Base-by-base conservation (phyloP, 2,888 invertebrate genomes). In the Acanthosepion lycidas region DNA sequence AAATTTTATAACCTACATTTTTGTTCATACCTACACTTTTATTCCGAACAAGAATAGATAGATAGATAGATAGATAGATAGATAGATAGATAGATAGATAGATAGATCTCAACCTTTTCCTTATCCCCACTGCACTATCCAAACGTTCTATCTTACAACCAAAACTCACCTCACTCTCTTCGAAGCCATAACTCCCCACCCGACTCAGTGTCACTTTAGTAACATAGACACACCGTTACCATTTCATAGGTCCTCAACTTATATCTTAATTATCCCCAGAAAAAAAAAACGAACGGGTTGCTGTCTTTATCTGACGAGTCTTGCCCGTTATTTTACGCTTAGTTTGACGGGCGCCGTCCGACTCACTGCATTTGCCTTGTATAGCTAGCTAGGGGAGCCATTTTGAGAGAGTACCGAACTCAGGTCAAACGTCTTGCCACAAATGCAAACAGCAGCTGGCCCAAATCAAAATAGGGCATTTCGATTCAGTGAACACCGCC, bases 321-420 rank as follows among this genome's bases (percentile, higher is more conserved):
- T 78, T 15, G 78, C 33, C 78, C 78, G n/a, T n/a, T 78, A 33
- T 33, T 78, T 78, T 78, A 78, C 78, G 78, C 78, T 23, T 78
- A n/a, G 78, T 78, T 78, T 78, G 78, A n/a, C n/a, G 78, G 78
- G 78, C 78, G 78, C 78, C 78, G n/a, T 78, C 78, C 78, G n/a
- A 78, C 78, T 78, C 78, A n/a, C n/a, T 78, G 78, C 78, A 78
- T 78, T 78, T 78, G n/a, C n/a, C 78, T 78, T 78, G 78, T 78
- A n/a, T n/a, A n/a, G n/a, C 42, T n/a, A 78, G n/a, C 78, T 15
- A n/a, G n/a, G 33, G n/a, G 33, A 18, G 78, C 28, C n/a, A 78
- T 78, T 78, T 78, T n/a, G n/a, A 5, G 78, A 15, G n/a, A 33
- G 78, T 15, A 23, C 78, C 0, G 15, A 33, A 12, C n/a, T 78